A percentile compares a stretch with the other conserved stretches of the same genome.
Conservation (phyloP, 2,113 vertebrate species). For the Melanerpes aurifrons region DNA sequence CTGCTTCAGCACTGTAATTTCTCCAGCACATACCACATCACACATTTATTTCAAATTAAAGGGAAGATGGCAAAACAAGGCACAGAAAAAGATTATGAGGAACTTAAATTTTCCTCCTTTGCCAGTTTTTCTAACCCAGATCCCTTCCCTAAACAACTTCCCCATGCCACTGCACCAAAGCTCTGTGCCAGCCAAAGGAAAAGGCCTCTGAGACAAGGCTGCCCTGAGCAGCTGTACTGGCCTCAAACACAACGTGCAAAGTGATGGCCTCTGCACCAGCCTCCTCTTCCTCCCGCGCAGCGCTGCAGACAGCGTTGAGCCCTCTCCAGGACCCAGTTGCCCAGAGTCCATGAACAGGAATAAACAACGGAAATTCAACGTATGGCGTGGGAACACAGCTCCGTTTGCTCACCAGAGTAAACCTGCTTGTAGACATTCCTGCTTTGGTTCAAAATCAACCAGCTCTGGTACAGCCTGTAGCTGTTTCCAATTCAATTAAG, state of each 20-base stretch:
- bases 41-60: background rate
- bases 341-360: rapidly evolving
- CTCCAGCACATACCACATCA: background rate
- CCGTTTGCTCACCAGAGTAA: background rate
- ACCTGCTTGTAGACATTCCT: background rate
- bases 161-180: background rate
- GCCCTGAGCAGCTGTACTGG: background rate
- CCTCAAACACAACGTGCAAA: rapidly evolving
- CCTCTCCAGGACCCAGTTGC: rapidly evolving
- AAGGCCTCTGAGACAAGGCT: background rate
- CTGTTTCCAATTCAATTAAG: conserved; percentile 56
- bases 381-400: rapidly evolving
- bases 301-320: rapidly evolving
- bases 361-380: background rate
- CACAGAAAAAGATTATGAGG: background rate
- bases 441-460: background rate
- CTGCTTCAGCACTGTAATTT: background rate
- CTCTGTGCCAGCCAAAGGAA: background rate
- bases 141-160: conserved; percentile 37
- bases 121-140: background rate
- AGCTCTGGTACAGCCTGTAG: conserved; percentile 14
- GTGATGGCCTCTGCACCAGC: background rate
- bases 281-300: background rate
- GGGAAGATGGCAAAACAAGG: background rate
- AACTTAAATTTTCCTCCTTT: background rate